A percentile compares a stretch with the other conserved stretches of the same genome.
These are phyloP conservation scores for Nixonia krombeini DNA, from an alignment of 1,140 invertebrate genomes.

Conservation along the genomic window DNA sequence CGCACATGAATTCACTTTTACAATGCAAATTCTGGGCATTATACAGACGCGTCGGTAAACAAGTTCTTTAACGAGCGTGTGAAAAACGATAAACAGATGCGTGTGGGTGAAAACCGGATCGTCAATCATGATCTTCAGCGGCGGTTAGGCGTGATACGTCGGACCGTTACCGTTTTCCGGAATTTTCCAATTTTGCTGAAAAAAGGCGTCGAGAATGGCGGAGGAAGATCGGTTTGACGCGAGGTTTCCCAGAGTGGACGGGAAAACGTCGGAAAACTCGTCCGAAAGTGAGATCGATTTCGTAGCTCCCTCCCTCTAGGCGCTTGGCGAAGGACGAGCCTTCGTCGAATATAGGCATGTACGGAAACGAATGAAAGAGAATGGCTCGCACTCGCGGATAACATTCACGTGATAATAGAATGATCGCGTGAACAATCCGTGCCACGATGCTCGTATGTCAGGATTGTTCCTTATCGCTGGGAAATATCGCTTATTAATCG, in stretches of 20 bases:
- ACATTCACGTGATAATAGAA: constrained; percentile 44
- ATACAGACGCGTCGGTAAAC: constrained; percentile 20
- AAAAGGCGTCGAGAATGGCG: too few species aligned
- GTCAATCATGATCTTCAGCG: constrained; percentile 1
- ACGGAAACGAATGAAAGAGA: constrained; percentile 47
- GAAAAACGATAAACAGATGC: constrained; percentile 14
- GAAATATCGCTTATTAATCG: constrained; percentile 29
- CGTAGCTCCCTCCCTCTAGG: neutral
- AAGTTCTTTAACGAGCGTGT: constrained; percentile 25
- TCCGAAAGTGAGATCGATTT: too few species aligned
- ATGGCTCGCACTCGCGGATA: constrained; percentile 35
- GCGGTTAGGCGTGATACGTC: neutral
- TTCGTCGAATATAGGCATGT: constrained; percentile 41
- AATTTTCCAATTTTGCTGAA: too few species aligned
- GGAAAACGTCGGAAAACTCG: too few species aligned
- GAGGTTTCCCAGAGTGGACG: too few species aligned
- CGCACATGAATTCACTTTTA: neutral
- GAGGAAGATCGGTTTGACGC: too few species aligned
- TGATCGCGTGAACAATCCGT: constrained; percentile 37
- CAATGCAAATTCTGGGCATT: constrained; percentile 7
- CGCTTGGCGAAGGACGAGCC: constrained; percentile 38
- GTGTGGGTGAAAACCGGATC: constrained; percentile 28
- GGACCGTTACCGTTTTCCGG: neutral
- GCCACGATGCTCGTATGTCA: neutral
- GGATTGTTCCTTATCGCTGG: constrained; percentile 27